A percentile compares a stretch with the other conserved stretches of the same genome.
Conservation (phyloP, 2,797 vertebrate species). For the Parauchenoglanis ngamensis region DNA sequence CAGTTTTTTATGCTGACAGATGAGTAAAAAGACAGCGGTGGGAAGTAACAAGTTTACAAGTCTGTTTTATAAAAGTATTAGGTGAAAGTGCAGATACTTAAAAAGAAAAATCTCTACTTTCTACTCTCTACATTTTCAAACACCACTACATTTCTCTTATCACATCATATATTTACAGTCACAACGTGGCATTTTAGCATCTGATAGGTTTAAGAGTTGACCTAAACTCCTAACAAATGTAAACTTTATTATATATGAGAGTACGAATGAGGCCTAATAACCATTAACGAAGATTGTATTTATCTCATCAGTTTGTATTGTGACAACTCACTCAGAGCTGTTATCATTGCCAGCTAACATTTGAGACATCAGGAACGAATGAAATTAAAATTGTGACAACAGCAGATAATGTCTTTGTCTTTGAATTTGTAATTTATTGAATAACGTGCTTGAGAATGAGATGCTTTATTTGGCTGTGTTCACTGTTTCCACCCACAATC, state of each 20-base stretch:
- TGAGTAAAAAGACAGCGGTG: not conserved
- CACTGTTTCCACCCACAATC: too few relatives aligned
- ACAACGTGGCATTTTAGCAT: not conserved
- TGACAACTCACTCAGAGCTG: not conserved
- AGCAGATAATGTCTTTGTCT: too few relatives aligned
- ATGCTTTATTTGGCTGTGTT: too few relatives aligned
- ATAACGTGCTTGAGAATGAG: too few relatives aligned
- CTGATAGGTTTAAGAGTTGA: not conserved
- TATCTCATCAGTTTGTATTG: not conserved
- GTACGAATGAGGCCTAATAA: not conserved
- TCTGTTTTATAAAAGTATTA: not conserved
- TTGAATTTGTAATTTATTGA: too few relatives aligned
- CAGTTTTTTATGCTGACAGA: not conserved
- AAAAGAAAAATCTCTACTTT: not conserved
- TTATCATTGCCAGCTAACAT: not conserved
- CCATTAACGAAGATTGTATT: too few relatives aligned
- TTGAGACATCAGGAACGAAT: not conserved
- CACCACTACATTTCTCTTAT: not conserved
- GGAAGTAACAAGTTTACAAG: not conserved
- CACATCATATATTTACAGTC: not conserved
- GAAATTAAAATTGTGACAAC: too few relatives aligned
- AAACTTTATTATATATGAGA: not conserved
- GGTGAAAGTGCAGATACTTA: too few relatives aligned
- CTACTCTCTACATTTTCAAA: not conserved
- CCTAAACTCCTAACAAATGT: not conserved